Conservation (phyloP, 1,140 invertebrate species). For the Bombyx mori region DNA sequence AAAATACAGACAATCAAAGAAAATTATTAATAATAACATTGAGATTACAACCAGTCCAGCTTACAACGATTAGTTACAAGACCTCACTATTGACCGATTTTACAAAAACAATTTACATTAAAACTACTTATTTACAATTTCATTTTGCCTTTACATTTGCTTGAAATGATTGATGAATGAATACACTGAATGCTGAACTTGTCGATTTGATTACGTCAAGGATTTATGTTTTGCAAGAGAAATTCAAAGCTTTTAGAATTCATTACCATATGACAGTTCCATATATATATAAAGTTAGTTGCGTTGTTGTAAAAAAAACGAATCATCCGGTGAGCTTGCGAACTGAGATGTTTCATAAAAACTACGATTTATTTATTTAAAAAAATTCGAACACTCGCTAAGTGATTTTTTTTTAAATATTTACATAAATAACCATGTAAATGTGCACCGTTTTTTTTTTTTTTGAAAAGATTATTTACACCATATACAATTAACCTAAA, state of each 20-base stretch:
- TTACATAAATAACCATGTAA: constrained; percentile 12
- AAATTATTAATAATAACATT: constrained; percentile 57
- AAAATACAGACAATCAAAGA: constrained; percentile 66
- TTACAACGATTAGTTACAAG: constrained; percentile 45
- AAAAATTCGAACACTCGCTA: no score
- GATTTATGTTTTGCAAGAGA: no score
- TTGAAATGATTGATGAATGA: background rate
- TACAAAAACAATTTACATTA: constrained; percentile 35
- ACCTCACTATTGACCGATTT: constrained; percentile 42
- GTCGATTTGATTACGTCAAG: no score
- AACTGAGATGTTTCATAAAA: background rate
- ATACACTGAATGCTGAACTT: background rate
- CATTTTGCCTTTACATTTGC: background rate
- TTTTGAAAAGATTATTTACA: constrained; percentile 44
- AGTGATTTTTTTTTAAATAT: constrained; percentile 5
- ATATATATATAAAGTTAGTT: no score
- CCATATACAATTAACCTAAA: constrained; percentile 56
- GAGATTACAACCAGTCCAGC: constrained; percentile 60
- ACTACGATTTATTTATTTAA: constrained; percentile 3
- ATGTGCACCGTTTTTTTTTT: constrained; percentile 48
- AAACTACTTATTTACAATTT: constrained; percentile 32
- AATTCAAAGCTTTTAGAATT: no score
- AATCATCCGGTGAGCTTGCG: no score
- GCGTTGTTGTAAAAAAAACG: no score
- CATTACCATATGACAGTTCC: no score